phyloP scores from a whole-genome alignment of 2,113 vertebrate species.

The Syngnathus typhle region DNA sequence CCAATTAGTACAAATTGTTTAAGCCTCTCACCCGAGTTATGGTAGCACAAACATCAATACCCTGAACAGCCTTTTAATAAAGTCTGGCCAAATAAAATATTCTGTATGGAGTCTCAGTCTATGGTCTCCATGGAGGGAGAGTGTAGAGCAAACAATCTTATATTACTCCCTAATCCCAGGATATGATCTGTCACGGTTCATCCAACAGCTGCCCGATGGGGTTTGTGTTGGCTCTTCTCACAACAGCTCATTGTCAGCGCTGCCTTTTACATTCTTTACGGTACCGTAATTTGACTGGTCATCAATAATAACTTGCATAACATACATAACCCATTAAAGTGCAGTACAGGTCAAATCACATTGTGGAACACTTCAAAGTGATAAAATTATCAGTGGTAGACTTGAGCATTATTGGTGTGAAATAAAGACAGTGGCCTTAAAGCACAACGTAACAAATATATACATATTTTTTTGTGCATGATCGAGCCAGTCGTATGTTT shows the following conservation, averaged over 20 bases:
- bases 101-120: conserved; percentile 31
- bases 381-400: conserved; percentile 4
- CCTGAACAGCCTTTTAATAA: conserved; percentile 51
- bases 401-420: not conserved
- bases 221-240: conserved; percentile 40
- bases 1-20: conserved; percentile 57
- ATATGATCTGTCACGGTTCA: conserved; percentile 65
- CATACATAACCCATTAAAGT: conserved; percentile 1
- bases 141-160: conserved; percentile 54
- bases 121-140: conserved; percentile 26
- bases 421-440: conserved; percentile 3
- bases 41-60: conserved; percentile 40
- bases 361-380: conserved; percentile 9
- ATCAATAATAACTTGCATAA: conserved; percentile 17
- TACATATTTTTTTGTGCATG: conserved; percentile 9
- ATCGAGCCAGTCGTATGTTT: no score
- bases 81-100: conserved; percentile 51
- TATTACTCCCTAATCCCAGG: conserved; percentile 66
- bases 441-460: conserved; percentile 4
- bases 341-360: conserved; percentile 15
- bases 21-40: conserved; percentile 44
- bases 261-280: conserved; percentile 15
- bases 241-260: conserved; percentile 51
- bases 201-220: conserved; percentile 59
- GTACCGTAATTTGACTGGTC: conserved; percentile 21